Conservation (phyloP, 2,797 vertebrate species). For the Natrix natrix region DNA sequence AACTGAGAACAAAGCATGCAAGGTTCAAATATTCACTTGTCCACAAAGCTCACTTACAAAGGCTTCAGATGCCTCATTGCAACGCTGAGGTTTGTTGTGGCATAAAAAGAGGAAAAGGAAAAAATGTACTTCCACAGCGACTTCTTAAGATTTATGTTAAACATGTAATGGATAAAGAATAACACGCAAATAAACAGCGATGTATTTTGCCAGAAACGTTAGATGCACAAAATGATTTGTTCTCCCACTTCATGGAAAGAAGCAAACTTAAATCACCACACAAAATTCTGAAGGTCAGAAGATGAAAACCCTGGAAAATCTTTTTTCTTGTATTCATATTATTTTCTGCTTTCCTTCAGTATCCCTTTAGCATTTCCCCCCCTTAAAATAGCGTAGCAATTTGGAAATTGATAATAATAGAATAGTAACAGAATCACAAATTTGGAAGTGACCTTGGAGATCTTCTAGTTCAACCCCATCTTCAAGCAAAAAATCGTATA, state of each 20-base stretch:
- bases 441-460: background rate
- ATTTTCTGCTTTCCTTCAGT: background rate
- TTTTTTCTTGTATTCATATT: background rate
- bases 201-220: background rate
- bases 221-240: background rate
- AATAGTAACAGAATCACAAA: background rate
- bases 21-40: background rate
- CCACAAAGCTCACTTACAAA: background rate
- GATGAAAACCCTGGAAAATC: background rate
- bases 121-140: background rate
- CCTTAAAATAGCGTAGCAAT: background rate
- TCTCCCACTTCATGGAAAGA: background rate
- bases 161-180: background rate
- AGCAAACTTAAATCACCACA: background rate
- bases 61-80: background rate
- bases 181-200: background rate
- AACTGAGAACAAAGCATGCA: background rate
- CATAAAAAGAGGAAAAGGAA: background rate
- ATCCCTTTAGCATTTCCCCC: background rate
- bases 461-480: background rate
- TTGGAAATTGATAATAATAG: background rate
- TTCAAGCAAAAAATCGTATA: background rate
- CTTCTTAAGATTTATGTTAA: background rate
- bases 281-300: background rate
- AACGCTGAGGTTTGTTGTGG: background rate